Percentiles rank a stretch among this genome's conserved stretches.
Evolutionary conservation across 2,888 invertebrate species (phyloP).

Genomic region (Sphecodes monilicornis): DNA sequence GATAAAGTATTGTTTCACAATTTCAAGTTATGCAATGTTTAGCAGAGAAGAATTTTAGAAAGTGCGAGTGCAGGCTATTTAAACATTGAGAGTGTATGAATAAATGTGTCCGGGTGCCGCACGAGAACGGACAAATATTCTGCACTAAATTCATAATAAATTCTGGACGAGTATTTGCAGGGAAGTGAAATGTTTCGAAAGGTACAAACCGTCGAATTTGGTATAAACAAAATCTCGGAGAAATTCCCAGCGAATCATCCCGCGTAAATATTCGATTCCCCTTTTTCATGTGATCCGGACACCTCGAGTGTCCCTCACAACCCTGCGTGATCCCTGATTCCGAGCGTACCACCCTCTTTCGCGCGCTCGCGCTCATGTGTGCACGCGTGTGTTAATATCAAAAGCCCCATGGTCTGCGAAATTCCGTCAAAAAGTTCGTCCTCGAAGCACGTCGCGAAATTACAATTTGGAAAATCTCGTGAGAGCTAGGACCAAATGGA

Average conservation of each 20-base stretch:
- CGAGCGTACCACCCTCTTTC: background rate
- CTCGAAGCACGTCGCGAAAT: background rate
- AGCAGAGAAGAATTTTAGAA: background rate
- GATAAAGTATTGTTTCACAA: too few relatives aligned
- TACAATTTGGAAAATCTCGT: background rate
- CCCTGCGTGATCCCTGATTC: background rate
- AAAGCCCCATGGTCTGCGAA: background rate
- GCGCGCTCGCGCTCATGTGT: background rate
- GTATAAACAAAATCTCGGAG: background rate
- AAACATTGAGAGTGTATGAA: background rate
- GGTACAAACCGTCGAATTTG: background rate
- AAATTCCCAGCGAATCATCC: background rate
- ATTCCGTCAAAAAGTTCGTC: background rate
- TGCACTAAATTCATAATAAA: background rate
- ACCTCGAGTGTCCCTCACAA: background rate
- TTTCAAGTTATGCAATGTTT: background rate
- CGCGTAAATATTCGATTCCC: background rate
- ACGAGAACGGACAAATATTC: too few relatives aligned
- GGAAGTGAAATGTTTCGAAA: background rate
- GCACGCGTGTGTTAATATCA: background rate
- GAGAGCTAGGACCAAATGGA: conserved; percentile 8
- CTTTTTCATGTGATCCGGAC: background rate
- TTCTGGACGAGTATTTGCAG: background rate
- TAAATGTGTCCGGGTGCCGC: too few relatives aligned
- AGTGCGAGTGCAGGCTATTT: background rate